These are phyloP conservation scores for Falco rusticolus DNA, from an alignment of 2,797 vertebrate species.

Conservation along the genomic window DNA sequence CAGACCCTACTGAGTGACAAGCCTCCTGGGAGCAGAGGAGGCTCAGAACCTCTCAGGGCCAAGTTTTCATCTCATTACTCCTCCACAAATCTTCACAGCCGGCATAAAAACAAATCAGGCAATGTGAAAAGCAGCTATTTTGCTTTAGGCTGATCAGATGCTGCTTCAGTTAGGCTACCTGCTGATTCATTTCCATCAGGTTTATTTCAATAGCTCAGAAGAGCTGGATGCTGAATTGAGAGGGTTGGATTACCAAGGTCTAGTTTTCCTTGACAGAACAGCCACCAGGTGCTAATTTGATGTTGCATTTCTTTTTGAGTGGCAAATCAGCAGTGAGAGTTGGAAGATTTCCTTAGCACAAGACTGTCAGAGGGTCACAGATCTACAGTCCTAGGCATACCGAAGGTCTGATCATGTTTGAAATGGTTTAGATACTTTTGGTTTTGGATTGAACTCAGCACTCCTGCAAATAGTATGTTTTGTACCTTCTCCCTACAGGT, in stretches of 20 bases:
- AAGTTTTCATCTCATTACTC: neutral
- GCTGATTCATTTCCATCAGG: neutral
- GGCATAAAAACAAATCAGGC: neutral
- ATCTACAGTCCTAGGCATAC: neutral
- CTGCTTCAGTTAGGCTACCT: conserved; percentile 2
- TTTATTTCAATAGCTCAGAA: conserved; percentile 6
- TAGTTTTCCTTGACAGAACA: neutral
- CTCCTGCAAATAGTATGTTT: neutral
- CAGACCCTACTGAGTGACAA: neutral
- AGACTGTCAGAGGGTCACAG: neutral
- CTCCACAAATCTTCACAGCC: neutral
- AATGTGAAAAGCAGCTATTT: conserved; percentile 23
- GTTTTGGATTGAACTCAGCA: neutral
- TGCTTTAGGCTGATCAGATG: neutral
- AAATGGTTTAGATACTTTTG: conserved; percentile 6
- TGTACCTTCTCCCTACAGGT: neutral
- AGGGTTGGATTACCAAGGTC: neutral
- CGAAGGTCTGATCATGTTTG: neutral
- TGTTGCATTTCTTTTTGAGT: neutral
- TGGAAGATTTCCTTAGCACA: neutral
- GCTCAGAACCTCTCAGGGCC: neutral
- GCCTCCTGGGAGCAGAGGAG: neutral
- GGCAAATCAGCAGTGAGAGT: neutral
- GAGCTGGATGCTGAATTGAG: neutral
- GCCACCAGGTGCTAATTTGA: neutral